Evolutionary conservation across 2,113 vertebrate species (phyloP), one percentile per base, ranked within the genome.

Genomic region (Sapajus apella): DNA sequence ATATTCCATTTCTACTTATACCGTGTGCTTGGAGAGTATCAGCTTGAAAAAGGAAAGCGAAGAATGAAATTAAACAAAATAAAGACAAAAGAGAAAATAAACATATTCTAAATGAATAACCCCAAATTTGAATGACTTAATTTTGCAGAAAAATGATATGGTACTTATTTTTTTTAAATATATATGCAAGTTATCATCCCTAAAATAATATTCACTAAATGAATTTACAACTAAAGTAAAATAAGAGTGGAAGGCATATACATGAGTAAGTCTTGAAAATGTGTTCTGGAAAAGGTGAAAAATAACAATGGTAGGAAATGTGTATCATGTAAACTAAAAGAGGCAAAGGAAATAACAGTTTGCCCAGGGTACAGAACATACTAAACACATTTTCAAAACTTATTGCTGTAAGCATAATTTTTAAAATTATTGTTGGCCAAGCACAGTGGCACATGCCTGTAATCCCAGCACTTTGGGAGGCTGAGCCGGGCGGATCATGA

Each of bases 251-350:
- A 50, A 64, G 12, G 35, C 18, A 79, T 35, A 30, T 32, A 56
- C 76, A 58, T 27, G 6, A 73, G 21, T 16, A 56, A 85, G 21
- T 18, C 9, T 40, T 64, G 12, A 79, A 66, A 87, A 80, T 2
- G 30, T 61, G 6, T 16, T 92, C 84, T 32, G 55, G 30, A 85
- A 47, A 87, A 66, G 58, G 43, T 35, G 45, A 95, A 76, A 52
- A 47, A 61, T 77, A 85, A 32, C 17, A 95, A 82, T 37, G 30
- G 50, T 35, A 90, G 40, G 12, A 56, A 76, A 94, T 6, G 5
- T 55, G 55, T 47, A 81, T 90, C 12, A 61, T n/a, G 95, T n/a
- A 89, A 52, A 76, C 81, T 96, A 96, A 93, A 20, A 93, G 30
- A 0, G 0, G 5, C 75, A 55, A 97, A 96, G 76, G 58, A 37